Conservation (phyloP, 2,113 vertebrate genomes). For the Mustela lutreola region DNA sequence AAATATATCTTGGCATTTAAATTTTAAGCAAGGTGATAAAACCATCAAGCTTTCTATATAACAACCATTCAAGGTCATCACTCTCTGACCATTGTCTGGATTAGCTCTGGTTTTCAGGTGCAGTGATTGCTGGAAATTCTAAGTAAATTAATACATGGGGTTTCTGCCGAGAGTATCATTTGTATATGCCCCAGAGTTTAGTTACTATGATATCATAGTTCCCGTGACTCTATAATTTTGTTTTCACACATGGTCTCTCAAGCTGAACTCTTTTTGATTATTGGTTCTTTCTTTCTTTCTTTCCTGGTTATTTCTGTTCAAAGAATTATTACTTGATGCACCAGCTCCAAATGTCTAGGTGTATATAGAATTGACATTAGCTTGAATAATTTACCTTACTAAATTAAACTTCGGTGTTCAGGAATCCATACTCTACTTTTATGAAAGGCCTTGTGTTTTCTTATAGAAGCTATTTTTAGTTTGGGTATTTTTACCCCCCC, state of each 20-base stretch:
- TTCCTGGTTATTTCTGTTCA: background rate
- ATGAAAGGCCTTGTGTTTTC: background rate
- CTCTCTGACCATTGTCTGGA: background rate
- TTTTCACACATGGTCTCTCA: background rate
- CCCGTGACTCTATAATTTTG: conserved; percentile 13
- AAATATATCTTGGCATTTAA: background rate
- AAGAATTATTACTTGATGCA: background rate
- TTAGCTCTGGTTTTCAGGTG: background rate
- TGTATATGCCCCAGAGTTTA: background rate
- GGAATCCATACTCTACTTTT: background rate
- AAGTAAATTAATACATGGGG: background rate
- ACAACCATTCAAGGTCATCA: background rate
- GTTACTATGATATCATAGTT: background rate
- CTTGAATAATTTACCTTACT: background rate
- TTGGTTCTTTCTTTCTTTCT: background rate
- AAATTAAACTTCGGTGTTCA: background rate
- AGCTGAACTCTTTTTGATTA: background rate
- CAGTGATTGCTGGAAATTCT: background rate
- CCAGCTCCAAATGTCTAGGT: background rate
- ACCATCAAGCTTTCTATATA: background rate
- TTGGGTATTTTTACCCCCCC: background rate
- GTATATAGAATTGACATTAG: background rate
- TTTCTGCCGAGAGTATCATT: background rate
- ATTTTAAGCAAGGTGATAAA: conserved; percentile 17
- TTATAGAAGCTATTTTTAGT: conserved; percentile 6